These are phyloP conservation scores for Drosophila prolongata DNA, from an alignment of 2,888 invertebrate genomes.

Conservation along the genomic window DNA sequence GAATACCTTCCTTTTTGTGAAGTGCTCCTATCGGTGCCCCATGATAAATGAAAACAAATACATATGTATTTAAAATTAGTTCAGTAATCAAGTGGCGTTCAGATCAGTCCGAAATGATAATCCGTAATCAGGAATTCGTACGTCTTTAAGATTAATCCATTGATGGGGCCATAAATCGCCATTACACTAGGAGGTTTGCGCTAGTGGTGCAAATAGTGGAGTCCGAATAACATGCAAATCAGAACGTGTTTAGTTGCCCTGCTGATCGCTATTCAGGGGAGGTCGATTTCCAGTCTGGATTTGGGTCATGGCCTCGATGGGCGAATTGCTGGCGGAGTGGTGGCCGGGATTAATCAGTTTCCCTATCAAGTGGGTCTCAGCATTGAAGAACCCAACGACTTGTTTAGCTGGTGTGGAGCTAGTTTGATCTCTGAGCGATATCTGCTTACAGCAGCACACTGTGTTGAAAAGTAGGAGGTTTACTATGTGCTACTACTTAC, in stretches of 20 bases:
- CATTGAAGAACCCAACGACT: slow-evolving; percentile 22
- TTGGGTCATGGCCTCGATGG: slow-evolving; percentile 14
- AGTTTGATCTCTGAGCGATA: slow-evolving; percentile 46
- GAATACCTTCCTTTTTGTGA: slow-evolving; percentile 1
- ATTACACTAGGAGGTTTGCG: slow-evolving; percentile 9
- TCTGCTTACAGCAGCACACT: slow-evolving; percentile 61
- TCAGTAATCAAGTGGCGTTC: slow-evolving; percentile 42
- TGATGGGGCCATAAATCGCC: slow-evolving; percentile 28
- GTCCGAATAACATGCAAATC: slow-evolving; percentile 32
- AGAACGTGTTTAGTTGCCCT: slow-evolving; percentile 7
- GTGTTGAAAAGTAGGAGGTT: slow-evolving; percentile 45
- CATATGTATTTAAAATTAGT: slow-evolving; percentile 36
- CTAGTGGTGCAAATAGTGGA: slow-evolving; percentile 17
- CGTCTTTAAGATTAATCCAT: slow-evolving; percentile 31
- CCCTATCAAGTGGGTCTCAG: slow-evolving; percentile 58
- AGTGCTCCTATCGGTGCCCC: slow-evolving; percentile 14
- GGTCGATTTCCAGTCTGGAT: slow-evolving; percentile 6
- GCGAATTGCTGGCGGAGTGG: slow-evolving; percentile 44
- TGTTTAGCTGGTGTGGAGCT: slow-evolving; percentile 55
- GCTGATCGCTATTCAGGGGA: slow-evolving; percentile 7
- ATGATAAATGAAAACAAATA: slow-evolving; percentile 17
- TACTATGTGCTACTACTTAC: too few species aligned
- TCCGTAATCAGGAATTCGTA: slow-evolving; percentile 26
- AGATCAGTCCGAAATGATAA: slow-evolving; percentile 24
- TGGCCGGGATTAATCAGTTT: slow-evolving; percentile 39